These are phyloP conservation scores for Lagorchestes hirsutus DNA, from an alignment of 2,797 vertebrate species.

Conservation along the genomic window DNA sequence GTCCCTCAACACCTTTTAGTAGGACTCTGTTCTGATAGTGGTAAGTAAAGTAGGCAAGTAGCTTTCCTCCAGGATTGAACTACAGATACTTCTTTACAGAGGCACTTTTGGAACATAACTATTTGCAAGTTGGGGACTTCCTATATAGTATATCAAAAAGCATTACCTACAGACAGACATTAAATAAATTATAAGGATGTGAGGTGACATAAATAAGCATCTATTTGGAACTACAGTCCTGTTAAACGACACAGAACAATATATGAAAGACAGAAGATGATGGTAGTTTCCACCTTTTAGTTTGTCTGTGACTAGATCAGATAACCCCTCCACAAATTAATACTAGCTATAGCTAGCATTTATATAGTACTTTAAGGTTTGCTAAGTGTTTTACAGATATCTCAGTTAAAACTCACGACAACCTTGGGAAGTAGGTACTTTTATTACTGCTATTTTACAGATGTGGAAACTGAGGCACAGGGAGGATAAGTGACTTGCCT, in stretches of 20 bases:
- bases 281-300: background rate
- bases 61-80: background rate
- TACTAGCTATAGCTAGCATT: background rate
- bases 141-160: background rate
- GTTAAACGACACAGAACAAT: background rate
- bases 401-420: background rate
- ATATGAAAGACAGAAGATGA: background rate
- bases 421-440: background rate
- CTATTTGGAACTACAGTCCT: background rate
- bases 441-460: background rate
- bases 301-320: background rate
- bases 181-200: background rate
- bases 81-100: background rate
- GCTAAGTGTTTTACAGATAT: background rate
- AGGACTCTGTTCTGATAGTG: background rate
- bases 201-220: background rate
- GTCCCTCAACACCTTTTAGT: background rate
- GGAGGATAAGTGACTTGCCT: background rate
- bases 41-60: background rate
- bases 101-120: background rate
- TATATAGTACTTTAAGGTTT: background rate
- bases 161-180: constrained; percentile 8
- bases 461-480: background rate
- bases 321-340: background rate
- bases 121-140: constrained; percentile 32